Base-by-base conservation (phyloP, 2,797 vertebrate genomes). In the Darevskia mixta region DNA sequence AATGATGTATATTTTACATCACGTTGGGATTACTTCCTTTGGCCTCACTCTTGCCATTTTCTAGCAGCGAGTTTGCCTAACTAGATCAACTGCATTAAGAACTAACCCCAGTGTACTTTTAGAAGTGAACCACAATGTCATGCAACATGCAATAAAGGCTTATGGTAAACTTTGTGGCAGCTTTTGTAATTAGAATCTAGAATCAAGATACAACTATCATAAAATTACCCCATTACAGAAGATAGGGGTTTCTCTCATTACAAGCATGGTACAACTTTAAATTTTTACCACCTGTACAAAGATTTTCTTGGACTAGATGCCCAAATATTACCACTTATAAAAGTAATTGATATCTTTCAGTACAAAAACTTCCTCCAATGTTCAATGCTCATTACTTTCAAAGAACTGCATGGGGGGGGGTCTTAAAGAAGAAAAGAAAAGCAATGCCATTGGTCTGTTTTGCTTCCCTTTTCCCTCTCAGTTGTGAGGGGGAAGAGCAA, bases 71-170 rank as follows among this genome's bases (percentile, higher is more conserved):
- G 35, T 45, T 4, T 76, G 75, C 25, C 76, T 17, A 69, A 49
- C 83, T 85, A 45, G 1, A 0, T 25, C 88, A 58, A 82, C 0
- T 86, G 71, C 86, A 45, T 72, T 88, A 7, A 0, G 78, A 90
- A 79, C 17, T 71, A 89, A 86, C 3, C 79, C 41, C 84, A 92
- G 77, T 87, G 90, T 32, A 41, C 32, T 81, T 64, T 9, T 13
- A 27, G 32, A 81, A 58, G 32, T 81, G 79, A 66, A 41, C 32
- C 35, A 81, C 35, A 66, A 66, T 25, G 35, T 13, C 35, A 27
- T 23, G 66, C 23, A 32, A 38, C 5, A 66, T 66, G 58, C 27
- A 66, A 66, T 81, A 64, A 55, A 55, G 49, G 49, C 49, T 55
- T 38, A 38, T 23, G 55, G 20, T 38, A 45, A 77, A 77, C 27